Percentiles rank a stretch among this genome's conserved stretches.
Evolutionary conservation across 2,888 invertebrate genomes (phyloP).

Genomic region (Hirtodrosophila cameraria): DNA sequence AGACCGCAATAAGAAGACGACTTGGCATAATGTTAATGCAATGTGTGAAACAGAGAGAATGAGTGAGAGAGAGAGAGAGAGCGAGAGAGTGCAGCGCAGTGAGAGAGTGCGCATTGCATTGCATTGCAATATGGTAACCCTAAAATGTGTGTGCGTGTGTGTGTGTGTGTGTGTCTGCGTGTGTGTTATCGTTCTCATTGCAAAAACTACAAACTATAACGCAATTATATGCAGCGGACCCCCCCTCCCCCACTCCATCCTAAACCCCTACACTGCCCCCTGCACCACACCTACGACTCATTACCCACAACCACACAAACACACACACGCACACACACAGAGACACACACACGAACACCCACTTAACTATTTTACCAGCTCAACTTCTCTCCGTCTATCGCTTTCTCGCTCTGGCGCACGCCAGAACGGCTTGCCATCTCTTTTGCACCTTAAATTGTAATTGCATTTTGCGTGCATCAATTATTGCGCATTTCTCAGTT

Average conservation of each 20-base stretch:
- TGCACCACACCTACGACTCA: constrained; percentile 43
- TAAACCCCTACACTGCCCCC: neutral
- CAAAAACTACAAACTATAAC: constrained; percentile 70
- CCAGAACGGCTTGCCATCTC: constrained; percentile 19
- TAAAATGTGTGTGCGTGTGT: constrained; percentile 36
- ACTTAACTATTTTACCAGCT: neutral
- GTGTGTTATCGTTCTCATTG: constrained; percentile 59
- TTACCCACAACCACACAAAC: constrained; percentile 48
- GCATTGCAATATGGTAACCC: constrained; percentile 61
- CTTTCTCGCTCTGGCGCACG: constrained; percentile 7
- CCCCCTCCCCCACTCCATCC: neutral
- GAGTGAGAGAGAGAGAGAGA: neutral
- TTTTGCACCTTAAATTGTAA: constrained; percentile 48
- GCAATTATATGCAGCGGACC: constrained; percentile 62
- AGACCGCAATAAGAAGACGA: constrained; percentile 47
- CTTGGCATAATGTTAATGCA: constrained; percentile 27
- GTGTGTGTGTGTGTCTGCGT: constrained; percentile 37
- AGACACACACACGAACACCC: constrained; percentile 5
- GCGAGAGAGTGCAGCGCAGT: constrained; percentile 40
- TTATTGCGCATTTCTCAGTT: constrained; percentile 76
- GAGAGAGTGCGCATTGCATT: constrained; percentile 66
- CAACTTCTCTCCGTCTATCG: constrained; percentile 1
- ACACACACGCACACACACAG: constrained; percentile 4
- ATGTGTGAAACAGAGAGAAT: neutral
- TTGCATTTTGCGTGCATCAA: constrained; percentile 77